phyloP scores from a whole-genome alignment of 2,888 invertebrate genomes.

The Pimpla rufipes region DNA sequence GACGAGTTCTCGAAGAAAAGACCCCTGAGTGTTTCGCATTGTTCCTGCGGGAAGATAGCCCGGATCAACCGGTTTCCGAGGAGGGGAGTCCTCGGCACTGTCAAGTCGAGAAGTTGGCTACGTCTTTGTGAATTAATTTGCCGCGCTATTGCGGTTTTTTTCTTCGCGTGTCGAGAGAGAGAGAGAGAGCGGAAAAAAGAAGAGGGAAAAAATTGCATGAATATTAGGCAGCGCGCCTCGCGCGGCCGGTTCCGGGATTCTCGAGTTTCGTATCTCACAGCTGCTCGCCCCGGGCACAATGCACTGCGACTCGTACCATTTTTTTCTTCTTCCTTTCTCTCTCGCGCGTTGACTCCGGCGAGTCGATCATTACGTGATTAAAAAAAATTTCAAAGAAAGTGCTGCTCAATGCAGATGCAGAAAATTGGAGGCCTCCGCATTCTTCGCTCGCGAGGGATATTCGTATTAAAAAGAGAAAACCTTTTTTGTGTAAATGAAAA shows the following conservation, averaged over 20 bases:
- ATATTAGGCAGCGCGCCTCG: constrained; percentile 5
- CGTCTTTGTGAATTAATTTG: constrained; percentile 48
- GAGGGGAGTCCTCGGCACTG: not conserved
- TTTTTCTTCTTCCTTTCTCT: not conserved
- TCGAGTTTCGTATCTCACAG: constrained; percentile 78
- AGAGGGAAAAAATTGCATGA: constrained; percentile 15
- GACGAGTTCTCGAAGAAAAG: constrained; percentile 11
- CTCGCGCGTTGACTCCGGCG: constrained; percentile 1
- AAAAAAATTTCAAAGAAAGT: not conserved
- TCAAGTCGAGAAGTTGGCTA: constrained; percentile 39
- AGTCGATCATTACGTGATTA: not conserved
- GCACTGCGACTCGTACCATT: constrained; percentile 1
- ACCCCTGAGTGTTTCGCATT: constrained; percentile 8
- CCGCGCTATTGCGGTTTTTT: not conserved
- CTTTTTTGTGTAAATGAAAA: too few relatives aligned
- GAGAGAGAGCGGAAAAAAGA: constrained; percentile 19
- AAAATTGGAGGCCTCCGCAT: not conserved
- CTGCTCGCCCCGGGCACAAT: constrained; percentile 69
- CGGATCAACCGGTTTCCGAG: constrained; percentile 44
- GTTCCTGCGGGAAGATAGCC: constrained; percentile 16
- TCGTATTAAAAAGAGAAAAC: too few relatives aligned
- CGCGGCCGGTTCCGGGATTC: constrained; percentile 65
- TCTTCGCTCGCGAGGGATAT: too few relatives aligned
- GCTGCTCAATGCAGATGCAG: not conserved
- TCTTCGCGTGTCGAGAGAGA: not conserved